Evolutionary conservation across 2,888 invertebrate species (phyloP).

Genomic region (Athetis lepigone): DNA sequence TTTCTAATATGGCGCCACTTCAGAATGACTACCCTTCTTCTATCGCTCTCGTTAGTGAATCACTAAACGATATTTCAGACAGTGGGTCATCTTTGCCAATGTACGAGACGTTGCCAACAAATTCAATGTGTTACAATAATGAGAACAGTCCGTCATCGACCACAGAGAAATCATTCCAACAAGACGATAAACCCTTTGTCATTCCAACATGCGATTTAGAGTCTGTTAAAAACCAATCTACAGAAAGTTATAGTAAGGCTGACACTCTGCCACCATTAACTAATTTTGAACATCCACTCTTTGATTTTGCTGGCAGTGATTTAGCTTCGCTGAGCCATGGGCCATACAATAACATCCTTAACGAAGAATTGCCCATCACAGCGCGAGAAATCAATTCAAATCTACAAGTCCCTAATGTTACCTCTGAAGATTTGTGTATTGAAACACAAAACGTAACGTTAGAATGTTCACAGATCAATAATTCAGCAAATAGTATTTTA

Average conservation of each 20-base stretch:
- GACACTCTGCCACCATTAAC: conserved; percentile 2
- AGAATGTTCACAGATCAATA: conserved; percentile 5
- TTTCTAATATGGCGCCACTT: conserved; percentile 32
- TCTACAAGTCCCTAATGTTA: neutral
- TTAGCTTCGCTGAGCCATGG: conserved; percentile 3
- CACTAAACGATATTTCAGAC: conserved; percentile 23
- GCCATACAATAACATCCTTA: conserved; percentile 5
- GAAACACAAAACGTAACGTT: conserved; percentile 1
- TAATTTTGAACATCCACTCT: conserved; percentile 27
- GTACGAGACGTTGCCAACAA: conserved; percentile 43
- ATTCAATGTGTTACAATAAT: conserved; percentile 50
- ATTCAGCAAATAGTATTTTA: neutral
- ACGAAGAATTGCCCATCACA: conserved; percentile 33
- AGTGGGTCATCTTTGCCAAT: conserved; percentile 30
- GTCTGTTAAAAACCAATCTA: neutral
- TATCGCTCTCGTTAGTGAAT: conserved; percentile 19
- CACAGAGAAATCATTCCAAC: conserved; percentile 11
- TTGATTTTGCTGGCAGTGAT: conserved; percentile 18
- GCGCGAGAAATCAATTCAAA: conserved; percentile 7
- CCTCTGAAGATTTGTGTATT: conserved; percentile 7
- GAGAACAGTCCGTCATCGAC: conserved; percentile 23
- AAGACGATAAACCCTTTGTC: conserved; percentile 1
- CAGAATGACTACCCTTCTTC: conserved; percentile 14
- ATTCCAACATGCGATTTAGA: neutral
- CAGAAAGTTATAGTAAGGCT: neutral